Base-by-base conservation (phyloP, 2,888 invertebrate genomes). In the Neelides folsomi region DNA sequence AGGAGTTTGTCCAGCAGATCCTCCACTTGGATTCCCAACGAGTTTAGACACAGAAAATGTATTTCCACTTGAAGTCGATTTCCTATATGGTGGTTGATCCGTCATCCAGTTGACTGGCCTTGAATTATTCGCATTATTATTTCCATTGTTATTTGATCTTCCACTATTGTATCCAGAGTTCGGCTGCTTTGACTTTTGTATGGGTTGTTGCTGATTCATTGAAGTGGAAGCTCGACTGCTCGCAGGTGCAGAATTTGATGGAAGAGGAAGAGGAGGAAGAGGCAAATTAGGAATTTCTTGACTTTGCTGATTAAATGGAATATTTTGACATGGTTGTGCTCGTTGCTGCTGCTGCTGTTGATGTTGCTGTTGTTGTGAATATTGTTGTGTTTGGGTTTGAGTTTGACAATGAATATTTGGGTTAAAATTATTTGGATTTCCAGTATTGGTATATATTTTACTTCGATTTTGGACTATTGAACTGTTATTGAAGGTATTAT, bases 51-150 rank as follows among this genome's bases (percentile, higher is more conserved):
- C 62, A 5, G 62, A 59, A 44, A 62, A 62, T 48, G 62, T 56
- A 52, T 59, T 61, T 27, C 36, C 15, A 10, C 10, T 38, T 9
- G 37, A 20, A 38, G 38, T 49, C 15, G 34, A 48, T n/a, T 53
- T 49, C 16, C 51, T 40, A 39, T 53, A 52, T 1, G 52, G 52
- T 10, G 58, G 49, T 27, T 27, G 27, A 39, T 62, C 62, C 6
- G 62, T 62, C 62, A 62, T 62, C 62, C 62, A 62, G 20, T 62
- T 62, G 0, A 62, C 62, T 9, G 59, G 5, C 48, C 43, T 19
- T 43, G 27, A 27, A 27, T 27, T 27, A 27, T 27, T 27, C 27
- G 27, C 27, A 27, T 27, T 27, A 15, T 8, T 39, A 13, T 34
- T 7, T 41, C 15, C 27, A 27, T 27, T 27, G 27, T 27, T 27